Conservation (phyloP, 2,888 invertebrate species). For the Tenthredo mesomela region DNA sequence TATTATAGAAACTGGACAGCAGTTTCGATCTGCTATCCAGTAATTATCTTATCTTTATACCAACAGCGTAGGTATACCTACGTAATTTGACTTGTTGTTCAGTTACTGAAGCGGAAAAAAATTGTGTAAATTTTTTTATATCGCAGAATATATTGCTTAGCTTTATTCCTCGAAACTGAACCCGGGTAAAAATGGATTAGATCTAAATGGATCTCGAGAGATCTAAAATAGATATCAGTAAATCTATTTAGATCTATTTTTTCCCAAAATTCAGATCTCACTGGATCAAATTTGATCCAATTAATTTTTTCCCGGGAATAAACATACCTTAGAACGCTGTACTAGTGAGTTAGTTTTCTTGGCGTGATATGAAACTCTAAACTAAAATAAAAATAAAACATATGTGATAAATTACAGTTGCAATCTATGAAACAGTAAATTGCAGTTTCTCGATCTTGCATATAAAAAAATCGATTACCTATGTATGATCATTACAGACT, state of each 20-base stretch:
- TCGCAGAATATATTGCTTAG: not conserved
- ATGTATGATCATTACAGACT: not conserved
- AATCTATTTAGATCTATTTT: no score
- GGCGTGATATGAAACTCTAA: not conserved
- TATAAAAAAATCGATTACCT: not conserved
- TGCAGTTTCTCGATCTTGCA: not conserved
- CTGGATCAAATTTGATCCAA: no score
- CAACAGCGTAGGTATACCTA: not conserved
- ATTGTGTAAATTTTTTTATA: not conserved
- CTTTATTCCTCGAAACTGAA: not conserved
- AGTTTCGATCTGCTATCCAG: constrained; percentile 8
- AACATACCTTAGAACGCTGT: not conserved
- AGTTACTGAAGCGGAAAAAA: not conserved
- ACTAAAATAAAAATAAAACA: not conserved
- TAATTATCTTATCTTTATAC: constrained; percentile 35
- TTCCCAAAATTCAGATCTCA: no score
- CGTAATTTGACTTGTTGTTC: not conserved
- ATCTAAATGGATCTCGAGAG: no score
- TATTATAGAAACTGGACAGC: constrained; percentile 6
- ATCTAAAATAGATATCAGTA: no score
- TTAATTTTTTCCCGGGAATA: not conserved
- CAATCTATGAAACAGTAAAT: not conserved
- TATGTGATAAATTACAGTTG: not conserved
- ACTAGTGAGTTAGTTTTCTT: not conserved
- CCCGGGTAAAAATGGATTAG: no score